These are phyloP conservation scores for Sterrhoptilus dennistouni DNA, from an alignment of 2,113 vertebrate species.

Conservation along the genomic window DNA sequence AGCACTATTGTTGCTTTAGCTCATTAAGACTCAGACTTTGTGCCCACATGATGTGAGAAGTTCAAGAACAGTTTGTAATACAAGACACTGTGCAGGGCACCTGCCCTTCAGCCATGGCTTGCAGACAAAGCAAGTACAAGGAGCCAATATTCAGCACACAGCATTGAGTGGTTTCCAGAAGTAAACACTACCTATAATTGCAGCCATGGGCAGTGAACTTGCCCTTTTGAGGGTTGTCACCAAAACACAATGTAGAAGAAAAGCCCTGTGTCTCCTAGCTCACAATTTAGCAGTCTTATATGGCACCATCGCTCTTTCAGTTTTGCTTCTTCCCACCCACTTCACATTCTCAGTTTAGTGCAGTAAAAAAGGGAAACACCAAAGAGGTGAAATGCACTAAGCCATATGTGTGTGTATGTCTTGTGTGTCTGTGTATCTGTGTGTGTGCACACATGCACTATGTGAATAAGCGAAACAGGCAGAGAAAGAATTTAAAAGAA, in stretches of 20 bases:
- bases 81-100: neutral
- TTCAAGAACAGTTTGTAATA: neutral
- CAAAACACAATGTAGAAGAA: neutral
- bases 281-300: accelerated
- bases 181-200: neutral
- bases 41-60: too few species aligned
- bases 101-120: neutral
- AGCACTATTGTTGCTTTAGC: neutral
- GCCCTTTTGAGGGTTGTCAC: neutral
- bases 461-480: neutral
- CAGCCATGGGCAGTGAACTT: neutral
- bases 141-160: neutral
- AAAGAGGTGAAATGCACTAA: neutral
- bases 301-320: neutral
- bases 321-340: neutral
- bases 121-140: neutral
- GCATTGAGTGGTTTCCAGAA: neutral
- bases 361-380: neutral
- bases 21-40: neutral
- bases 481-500: neutral
- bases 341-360: neutral
- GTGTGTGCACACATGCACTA: accelerated
- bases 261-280: neutral
- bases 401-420: accelerated
- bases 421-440: neutral